Evolutionary conservation across 2,797 vertebrate genomes (phyloP).

Genomic region (Crenuchus spilurus): DNA sequence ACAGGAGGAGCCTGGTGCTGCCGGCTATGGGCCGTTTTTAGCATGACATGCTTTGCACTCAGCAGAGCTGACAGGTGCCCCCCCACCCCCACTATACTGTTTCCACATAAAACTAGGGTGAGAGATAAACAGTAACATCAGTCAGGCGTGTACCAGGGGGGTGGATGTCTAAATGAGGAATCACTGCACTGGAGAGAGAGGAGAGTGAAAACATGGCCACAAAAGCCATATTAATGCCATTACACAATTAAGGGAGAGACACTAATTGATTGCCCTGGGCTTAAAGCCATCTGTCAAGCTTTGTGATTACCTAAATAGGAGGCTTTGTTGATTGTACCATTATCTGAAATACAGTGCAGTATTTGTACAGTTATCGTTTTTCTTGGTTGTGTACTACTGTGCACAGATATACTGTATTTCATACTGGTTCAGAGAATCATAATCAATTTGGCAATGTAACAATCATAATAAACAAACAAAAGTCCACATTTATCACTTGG

Average conservation of each 20-base stretch:
- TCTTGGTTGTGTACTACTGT: no score
- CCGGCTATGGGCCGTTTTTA: constrained; percentile 28
- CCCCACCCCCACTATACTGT: not conserved
- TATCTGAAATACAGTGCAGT: no score
- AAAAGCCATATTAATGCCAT: not conserved
- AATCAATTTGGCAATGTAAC: no score
- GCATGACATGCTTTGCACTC: constrained; percentile 4
- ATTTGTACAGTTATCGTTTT: no score
- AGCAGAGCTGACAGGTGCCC: constrained; percentile 25
- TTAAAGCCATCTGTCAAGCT: not conserved
- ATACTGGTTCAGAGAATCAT: no score
- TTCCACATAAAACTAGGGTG: constrained; percentile 45
- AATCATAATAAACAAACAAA: no score
- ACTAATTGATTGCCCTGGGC: not conserved
- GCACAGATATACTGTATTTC: no score
- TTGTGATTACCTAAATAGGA: not conserved
- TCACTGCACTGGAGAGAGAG: not conserved
- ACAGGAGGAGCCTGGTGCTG: constrained; percentile 10
- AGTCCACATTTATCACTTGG: no score
- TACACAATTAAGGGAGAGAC: not conserved
- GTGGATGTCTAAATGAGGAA: not conserved
- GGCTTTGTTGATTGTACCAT: not conserved
- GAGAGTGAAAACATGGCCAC: not conserved
- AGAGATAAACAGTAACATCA: not conserved
- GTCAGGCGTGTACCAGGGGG: not conserved